Evolutionary conservation across 2,888 invertebrate genomes (phyloP).

Genomic region (Thyatira batis): DNA sequence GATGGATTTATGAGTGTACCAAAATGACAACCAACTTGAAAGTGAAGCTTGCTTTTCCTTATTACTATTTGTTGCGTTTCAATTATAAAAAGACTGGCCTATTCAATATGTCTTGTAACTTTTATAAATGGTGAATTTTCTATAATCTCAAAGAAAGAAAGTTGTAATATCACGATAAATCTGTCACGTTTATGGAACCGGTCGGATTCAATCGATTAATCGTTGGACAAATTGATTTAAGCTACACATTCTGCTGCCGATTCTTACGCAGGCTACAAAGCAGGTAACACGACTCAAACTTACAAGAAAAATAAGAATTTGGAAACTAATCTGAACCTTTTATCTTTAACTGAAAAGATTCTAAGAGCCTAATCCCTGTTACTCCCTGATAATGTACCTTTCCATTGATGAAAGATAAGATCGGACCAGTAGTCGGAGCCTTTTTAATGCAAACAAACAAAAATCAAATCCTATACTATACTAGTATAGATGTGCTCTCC

Average conservation of each 20-base stretch:
- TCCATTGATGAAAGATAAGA: no score
- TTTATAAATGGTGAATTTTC: neutral
- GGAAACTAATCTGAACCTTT: no score
- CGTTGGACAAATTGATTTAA: neutral
- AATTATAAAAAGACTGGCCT: neutral
- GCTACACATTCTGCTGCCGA: neutral
- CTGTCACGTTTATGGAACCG: neutral
- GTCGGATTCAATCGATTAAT: neutral
- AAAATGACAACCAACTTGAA: neutral
- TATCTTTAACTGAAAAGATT: no score
- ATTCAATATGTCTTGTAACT: neutral
- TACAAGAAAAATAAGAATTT: no score
- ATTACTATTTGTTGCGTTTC: neutral
- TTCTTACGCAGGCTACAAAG: no score
- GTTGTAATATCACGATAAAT: neutral
- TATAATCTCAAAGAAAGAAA: neutral
- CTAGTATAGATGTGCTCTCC: no score
- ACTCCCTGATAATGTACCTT: no score
- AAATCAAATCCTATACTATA: no score
- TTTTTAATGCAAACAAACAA: no score
- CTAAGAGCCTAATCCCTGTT: no score
- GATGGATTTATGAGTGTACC: neutral
- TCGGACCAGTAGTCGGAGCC: no score
- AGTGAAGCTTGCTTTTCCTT: neutral
- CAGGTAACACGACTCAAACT: no score